Evolutionary conservation across 2,888 invertebrate genomes (phyloP), one percentile per base, ranked within the genome.

Genomic region (Sceliomorpha sp.): DNA sequence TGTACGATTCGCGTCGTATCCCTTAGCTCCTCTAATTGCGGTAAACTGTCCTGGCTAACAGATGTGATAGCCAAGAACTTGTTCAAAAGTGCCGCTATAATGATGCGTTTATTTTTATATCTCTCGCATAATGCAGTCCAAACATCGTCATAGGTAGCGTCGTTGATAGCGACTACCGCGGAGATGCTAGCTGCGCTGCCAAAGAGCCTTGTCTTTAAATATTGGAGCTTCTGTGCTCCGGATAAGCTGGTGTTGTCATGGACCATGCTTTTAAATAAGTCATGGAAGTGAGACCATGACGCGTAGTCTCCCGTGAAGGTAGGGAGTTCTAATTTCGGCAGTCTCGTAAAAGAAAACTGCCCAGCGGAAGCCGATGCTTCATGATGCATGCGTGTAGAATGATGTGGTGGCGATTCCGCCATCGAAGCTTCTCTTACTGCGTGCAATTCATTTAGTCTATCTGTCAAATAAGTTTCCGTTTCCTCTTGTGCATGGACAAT

Each of bases 191-290:
- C 26, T 6, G 8, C 42, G 2, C 29, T 14, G 12, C 42, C 42
- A n/a, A 8, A 27, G 13, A 42, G 42, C 8, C 12, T n/a, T 1
- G 27, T 1, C 14, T 27, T 27, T 6, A 27, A 13, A 42, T 42
- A 24, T n/a, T 42, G 42, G 24, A 42, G 20, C 14, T 42, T 42
- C 5, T 24, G n/a, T 1, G 13, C 42, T 13, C 14, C 14, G 12
- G 42, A 5, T 8, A 42, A 13, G 1, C 2, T 27, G 3, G 13
- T 1, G 7, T 27, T 42, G 7, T 4, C 10, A 7, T 27, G 27
- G 0, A 42, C 27, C 0, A 24, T 42, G 1, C 14, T 24, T 4
- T 6, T 26, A 8, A 42, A 42, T 1, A 42, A 14, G 6, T 42
- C 27, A 27, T 13, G 27, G 7, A 42, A 42, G 7, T 42, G 26